A percentile compares a stretch with the other conserved stretches of the same genome.
Evolutionary conservation across 2,113 vertebrate genomes (phyloP).

Genomic region (Chloropsis hardwickii): DNA sequence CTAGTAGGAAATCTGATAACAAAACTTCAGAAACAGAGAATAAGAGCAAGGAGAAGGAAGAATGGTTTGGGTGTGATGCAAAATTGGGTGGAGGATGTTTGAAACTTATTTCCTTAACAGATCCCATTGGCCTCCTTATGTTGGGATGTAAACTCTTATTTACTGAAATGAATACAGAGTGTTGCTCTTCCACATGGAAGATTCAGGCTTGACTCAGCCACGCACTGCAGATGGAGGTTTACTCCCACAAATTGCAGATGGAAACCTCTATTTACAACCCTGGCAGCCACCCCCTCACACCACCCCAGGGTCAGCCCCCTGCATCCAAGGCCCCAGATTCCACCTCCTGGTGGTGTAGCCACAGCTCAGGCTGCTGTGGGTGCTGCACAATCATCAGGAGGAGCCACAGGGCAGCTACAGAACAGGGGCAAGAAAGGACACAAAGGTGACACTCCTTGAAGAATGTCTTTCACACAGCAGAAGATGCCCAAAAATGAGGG

Average conservation of each 20-base stretch:
- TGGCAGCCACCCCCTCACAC: not conserved
- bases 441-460: not conserved
- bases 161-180: not conserved
- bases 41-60: not conserved
- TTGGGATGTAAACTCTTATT: not conserved
- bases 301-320: not conserved
- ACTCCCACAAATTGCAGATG: not conserved
- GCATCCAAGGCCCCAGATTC: not conserved
- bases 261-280: not conserved
- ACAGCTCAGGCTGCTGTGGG: not conserved
- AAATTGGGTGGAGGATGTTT: not conserved
- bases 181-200: not conserved
- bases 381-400: not conserved
- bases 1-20: not conserved
- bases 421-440: not conserved
- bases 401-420: not conserved
- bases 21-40: not conserved
- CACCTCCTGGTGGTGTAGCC: fast-evolving
- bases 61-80: not conserved
- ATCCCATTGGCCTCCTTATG: not conserved
- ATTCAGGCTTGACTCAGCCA: not conserved
- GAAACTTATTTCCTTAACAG: not conserved
- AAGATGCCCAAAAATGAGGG: not conserved
- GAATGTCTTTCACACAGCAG: not conserved
- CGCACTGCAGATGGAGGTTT: not conserved